These are phyloP conservation scores for Otus sunia DNA, from an alignment of 2,113 vertebrate genomes.

Conservation along the genomic window DNA sequence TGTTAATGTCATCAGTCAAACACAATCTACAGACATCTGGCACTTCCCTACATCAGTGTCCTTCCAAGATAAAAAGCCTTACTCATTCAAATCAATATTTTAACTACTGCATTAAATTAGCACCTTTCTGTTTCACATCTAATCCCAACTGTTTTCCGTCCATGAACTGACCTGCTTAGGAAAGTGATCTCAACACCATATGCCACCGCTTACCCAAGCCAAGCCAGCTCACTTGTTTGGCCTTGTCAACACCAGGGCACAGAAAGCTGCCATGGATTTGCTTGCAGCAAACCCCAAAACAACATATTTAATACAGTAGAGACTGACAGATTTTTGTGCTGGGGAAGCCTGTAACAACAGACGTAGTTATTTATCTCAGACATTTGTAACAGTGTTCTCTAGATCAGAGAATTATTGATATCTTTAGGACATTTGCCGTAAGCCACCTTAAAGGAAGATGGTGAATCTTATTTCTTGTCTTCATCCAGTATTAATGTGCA, in stretches of 20 bases:
- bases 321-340: background rate
- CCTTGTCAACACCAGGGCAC: background rate
- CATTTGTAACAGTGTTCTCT: background rate
- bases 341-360: background rate
- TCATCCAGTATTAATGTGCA: background rate
- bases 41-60: background rate
- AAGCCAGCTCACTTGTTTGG: background rate
- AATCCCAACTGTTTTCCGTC: constrained; percentile 33
- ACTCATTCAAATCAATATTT: constrained; percentile 52
- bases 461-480: background rate
- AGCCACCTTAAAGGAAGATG: background rate
- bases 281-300: background rate
- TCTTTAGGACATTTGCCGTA: background rate
- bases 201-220: constrained; percentile 15
- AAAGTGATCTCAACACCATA: constrained; percentile 40
- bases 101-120: constrained; percentile 44
- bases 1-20: background rate
- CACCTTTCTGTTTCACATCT: constrained; percentile 21
- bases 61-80: constrained; percentile 23
- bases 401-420: background rate
- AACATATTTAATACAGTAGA: background rate
- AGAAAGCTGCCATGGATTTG: background rate
- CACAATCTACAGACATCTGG: constrained; percentile 27
- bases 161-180: background rate
- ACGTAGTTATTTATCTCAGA: background rate